Base-by-base conservation (phyloP, 2,113 vertebrate species). In the Oncorhynchus tshawytscha region DNA sequence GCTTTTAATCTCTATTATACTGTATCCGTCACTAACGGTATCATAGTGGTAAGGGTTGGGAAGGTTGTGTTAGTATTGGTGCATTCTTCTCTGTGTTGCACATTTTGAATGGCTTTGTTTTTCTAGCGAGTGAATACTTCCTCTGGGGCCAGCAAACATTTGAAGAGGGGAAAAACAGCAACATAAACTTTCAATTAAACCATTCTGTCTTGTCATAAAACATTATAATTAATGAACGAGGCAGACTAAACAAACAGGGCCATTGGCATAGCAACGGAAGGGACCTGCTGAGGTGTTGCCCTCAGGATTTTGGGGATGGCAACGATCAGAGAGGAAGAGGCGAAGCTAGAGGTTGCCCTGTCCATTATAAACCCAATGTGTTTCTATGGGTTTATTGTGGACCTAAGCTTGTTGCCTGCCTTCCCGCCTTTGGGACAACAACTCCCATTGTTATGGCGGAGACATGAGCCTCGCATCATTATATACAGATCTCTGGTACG, bases 161-260 rank as follows among this genome's bases (percentile, higher is more conserved):
- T 66, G n/a, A 75, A 70, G 72, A 62, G 54, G 18, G 71, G 72
- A 60, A 74, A 84, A 85, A 87, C 39, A 45, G 54, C 78, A 80
- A 72, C 74, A 78, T 54, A 78, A 73, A 74, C 51, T 27, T 76
- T 70, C 79, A 88, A 85, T 88, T 85, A 85, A 90, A 82, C 66
- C 82, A 85, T 80, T 86, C 71, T 80, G 78, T 75, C 65, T 11
- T 71, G 77, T 77, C 84, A 85, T 86, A 78, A 87, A 85, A 71
- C 82, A 68, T 34, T 0, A 18, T 74, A 25, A 82, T 74, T 66
- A 49, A 71, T 45, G 39, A 45, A 9, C 9, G 78, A 83, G 68
- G 85, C 71, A 79, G 79, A 76, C 72, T 78, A 90, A 91, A 87
- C 83, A 89, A 90, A 90, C 86, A 90, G 69, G 73, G 67, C 75